phyloP scores from a whole-genome alignment of 2,888 invertebrate genomes.

The Dexiosoma caninum region DNA sequence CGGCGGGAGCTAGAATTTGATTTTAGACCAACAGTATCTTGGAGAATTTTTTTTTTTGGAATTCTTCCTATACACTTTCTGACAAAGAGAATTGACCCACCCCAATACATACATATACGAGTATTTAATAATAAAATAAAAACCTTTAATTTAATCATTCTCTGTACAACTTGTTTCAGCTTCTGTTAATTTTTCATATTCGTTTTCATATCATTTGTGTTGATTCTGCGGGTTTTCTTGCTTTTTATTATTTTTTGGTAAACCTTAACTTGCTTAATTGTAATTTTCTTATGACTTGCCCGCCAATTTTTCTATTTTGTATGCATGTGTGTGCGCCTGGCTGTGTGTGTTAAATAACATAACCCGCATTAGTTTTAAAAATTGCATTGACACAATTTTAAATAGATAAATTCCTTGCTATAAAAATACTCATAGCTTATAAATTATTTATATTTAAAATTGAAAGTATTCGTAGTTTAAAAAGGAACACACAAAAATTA shows the following conservation, averaged over 20 bases:
- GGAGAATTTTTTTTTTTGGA: no score
- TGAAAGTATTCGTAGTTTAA: neutral
- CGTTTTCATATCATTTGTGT: no score
- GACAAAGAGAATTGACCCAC: no score
- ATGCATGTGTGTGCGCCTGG: neutral
- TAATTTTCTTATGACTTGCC: slow-evolving; percentile 3
- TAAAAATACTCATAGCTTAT: neutral
- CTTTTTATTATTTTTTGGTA: neutral
- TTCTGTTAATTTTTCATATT: no score
- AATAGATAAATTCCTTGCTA: slow-evolving; percentile 33
- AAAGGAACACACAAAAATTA: neutral
- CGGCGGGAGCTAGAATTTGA: no score
- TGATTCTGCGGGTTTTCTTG: slow-evolving; percentile 43
- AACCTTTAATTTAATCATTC: no score
- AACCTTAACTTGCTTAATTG: neutral
- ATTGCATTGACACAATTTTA: slow-evolving; percentile 48
- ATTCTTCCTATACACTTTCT: no score
- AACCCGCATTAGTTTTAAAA: slow-evolving; percentile 35
- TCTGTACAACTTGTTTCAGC: no score
- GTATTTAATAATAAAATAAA: no score
- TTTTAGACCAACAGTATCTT: no score
- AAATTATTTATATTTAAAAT: slow-evolving; percentile 17
- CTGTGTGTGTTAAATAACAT: neutral
- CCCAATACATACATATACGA: no score
- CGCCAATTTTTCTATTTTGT: neutral